Percentiles rank a stretch among this genome's conserved stretches.
Evolutionary conservation across 2,797 vertebrate genomes (phyloP).

Genomic region (Enteromius treurensis): DNA sequence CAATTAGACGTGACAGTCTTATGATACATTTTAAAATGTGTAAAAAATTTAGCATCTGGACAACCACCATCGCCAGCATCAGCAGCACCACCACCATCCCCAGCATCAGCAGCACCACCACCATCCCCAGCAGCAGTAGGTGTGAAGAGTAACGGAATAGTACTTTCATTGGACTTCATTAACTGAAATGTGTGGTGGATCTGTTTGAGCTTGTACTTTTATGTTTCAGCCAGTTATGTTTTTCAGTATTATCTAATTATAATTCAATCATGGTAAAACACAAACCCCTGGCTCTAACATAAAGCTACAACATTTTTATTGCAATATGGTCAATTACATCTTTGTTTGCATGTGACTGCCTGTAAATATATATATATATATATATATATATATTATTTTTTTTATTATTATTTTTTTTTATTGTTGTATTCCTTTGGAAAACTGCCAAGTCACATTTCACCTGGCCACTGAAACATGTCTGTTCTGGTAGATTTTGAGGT

Average conservation of each 20-base stretch:
- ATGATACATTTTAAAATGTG: no score
- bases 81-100: no score
- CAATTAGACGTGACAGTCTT: no score
- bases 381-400: no score
- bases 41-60: no score
- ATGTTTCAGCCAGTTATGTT: not conserved
- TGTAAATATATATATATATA: not conserved
- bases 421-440: not conserved
- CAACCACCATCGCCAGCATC: no score
- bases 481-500: slow-evolving; percentile 2
- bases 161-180: slow-evolving; percentile 9
- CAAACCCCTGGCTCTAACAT: slow-evolving; percentile 9
- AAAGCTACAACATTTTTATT: not conserved
- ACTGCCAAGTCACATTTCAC: slow-evolving; percentile 8
- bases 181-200: no score
- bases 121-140: not conserved
- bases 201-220: not conserved
- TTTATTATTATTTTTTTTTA: not conserved
- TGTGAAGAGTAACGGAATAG: slow-evolving; percentile 5
- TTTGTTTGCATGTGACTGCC: not conserved
- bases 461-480: not conserved
- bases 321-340: not conserved
- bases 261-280: not conserved
- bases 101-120: no score
- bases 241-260: not conserved